Evolutionary conservation across 2,113 vertebrate genomes (phyloP).

Genomic region (Marmota flaviventris): DNA sequence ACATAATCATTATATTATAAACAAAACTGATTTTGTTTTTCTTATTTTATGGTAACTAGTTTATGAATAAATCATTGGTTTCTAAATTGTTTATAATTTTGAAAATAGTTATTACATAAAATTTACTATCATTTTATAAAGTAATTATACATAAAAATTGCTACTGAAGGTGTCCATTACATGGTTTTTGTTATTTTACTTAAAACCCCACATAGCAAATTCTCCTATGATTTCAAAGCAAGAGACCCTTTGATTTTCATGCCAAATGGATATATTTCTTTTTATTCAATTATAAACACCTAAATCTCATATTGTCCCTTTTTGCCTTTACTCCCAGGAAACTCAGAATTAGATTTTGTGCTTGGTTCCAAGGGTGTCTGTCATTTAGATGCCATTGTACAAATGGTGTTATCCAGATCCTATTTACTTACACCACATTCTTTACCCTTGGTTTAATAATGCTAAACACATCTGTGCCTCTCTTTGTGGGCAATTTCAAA

Average conservation of each 20-base stretch:
- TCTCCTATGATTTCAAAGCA: neutral
- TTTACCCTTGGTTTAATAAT: neutral
- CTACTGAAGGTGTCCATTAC: neutral
- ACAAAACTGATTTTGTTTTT: neutral
- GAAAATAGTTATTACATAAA: constrained; percentile 25
- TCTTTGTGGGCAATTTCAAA: neutral
- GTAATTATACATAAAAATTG: neutral
- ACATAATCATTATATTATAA: neutral
- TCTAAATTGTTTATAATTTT: neutral
- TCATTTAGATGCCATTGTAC: neutral
- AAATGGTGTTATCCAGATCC: neutral
- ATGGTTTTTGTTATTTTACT: neutral
- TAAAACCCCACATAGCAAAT: neutral
- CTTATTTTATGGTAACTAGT: constrained; percentile 20
- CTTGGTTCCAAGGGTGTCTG: neutral
- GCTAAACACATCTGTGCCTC: neutral
- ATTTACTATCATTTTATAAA: neutral
- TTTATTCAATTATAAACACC: neutral
- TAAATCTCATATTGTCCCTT: neutral
- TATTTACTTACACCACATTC: neutral
- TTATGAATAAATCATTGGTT: neutral
- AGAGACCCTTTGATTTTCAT: neutral
- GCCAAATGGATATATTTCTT: neutral
- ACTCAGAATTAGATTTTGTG: neutral
- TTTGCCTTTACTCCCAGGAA: neutral